Evolutionary conservation across 2,888 invertebrate species (phyloP), one percentile per base, ranked within the genome.

Genomic region (Cryptosula pallasiana): DNA sequence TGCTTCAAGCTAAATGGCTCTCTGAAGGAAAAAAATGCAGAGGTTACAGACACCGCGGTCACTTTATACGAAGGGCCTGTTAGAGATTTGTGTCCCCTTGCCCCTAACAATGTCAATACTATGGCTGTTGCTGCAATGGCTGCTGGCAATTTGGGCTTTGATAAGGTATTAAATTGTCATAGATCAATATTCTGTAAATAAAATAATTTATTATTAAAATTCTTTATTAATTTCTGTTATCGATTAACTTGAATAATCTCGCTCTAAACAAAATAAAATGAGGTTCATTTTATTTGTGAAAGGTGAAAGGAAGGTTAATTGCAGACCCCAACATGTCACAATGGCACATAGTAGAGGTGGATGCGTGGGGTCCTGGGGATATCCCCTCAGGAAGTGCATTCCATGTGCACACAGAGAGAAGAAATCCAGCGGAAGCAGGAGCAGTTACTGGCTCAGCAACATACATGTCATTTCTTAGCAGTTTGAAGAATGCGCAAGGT

Each of bases 81-180:
- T 0, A 80, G 87, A 45, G 81, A 79, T 3, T 78, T 88, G 2
- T 88, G 88, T 79, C 83, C 85, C 27, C 77, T 87, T 72, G 88
- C 88, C 1, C 88, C 88, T 0, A 87, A 88, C 78, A 88, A 88
- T 75, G 88, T 88, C 20, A 88, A 88, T 81, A 88, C 88, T 5
- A 88, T 88, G 88, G 88, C 88, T 23, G 87, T 86, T 1, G 88
- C 87, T 1, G 86, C 87, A 1, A 76, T 87, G 34, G 87, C 87
- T 0, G 88, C 86, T 1, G 83, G 83, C 75, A 87, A 84, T 75
- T 81, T 88, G 27, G 88, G 88, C 9, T 87, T 88, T 78, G 87
- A 87, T 75, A 79, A 81, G 72, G 87, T 86, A 1, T 45, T 79
- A 80, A n/a, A n/a, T n/a, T n/a, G n/a, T n/a, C n/a, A n/a, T n/a